Evolutionary conservation across 2,797 vertebrate genomes (phyloP), one percentile per base, ranked within the genome.

Genomic region (Pangasius krempfi): DNA sequence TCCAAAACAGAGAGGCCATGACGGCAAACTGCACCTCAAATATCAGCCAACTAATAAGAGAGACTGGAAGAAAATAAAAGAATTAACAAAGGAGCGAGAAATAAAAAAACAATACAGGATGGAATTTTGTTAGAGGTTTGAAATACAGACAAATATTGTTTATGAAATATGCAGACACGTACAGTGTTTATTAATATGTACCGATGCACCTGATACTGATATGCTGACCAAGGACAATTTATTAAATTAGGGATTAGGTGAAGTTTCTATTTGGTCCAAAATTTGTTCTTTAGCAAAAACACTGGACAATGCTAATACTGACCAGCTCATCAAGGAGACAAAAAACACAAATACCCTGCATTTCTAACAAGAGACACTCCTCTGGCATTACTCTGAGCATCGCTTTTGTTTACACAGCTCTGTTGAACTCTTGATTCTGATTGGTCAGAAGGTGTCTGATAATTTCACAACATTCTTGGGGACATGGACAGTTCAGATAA

Each of bases 1-100:
- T 88, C 54, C 58, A 79, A 87, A 90, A 91, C 89, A 88, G 73
- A 75, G 87, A 87, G 80, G 86, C 78, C 85, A 78, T 54, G 76
- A 86, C 40, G 72, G 88, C 84, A 79, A 89, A 78, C 85, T 20
- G 62, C 14, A 70, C 78, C 84, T 87, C 79, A 88, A 73, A 87
- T 64, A 86, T 88, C 90, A 52, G 83, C 5, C 54, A 20, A 76
- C 81, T 88, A 90, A 88, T 81, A 86, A 90, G 84, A 86, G 68
- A 16, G 44, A 33, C 3, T 27, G 44, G 0, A 22, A 7, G 52
- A 18, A 66, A 14, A 83, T 91, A n/a, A 79, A 79, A 66, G 3
- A 47, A 16, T 54, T 47, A 14, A 9, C n/a, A 27, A 56, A 22
- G 12, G 12, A 56, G 40, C 3, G 14, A 33, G 22, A 25, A 52